Percentiles rank a stretch among this genome's conserved stretches.
These are phyloP conservation scores for Parapsyche elsis DNA, from an alignment of 1,140 invertebrate genomes.

Conservation along the genomic window DNA sequence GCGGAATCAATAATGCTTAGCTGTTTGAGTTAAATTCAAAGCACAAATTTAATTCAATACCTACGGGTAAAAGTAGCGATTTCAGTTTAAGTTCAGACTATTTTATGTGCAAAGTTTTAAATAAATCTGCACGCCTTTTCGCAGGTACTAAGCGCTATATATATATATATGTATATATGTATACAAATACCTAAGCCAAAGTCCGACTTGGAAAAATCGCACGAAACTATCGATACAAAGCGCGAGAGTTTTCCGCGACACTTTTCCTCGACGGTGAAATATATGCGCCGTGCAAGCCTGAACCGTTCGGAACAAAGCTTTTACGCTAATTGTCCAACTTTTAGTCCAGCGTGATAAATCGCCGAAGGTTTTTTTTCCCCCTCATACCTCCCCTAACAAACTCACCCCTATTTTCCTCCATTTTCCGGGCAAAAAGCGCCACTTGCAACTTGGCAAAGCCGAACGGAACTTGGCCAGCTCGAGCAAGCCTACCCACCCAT, in stretches of 20 bases:
- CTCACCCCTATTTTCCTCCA: constrained; percentile 7
- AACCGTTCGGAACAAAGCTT: constrained; percentile 38
- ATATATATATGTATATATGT: no score
- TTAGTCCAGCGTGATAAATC: constrained; percentile 50
- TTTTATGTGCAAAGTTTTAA: no score
- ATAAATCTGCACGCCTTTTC: no score
- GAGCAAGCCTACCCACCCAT: no score
- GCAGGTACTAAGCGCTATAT: no score
- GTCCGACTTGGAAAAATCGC: neutral
- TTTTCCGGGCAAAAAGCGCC: constrained; percentile 20
- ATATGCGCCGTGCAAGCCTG: constrained; percentile 26
- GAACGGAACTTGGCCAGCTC: no score
- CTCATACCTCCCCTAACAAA: neutral
- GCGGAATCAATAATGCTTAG: no score
- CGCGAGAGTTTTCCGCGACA: constrained; percentile 22
- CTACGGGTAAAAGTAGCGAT: no score
- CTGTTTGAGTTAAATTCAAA: no score
- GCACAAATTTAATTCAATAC: no score
- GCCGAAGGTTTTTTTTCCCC: constrained; percentile 12
- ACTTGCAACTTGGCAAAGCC: neutral
- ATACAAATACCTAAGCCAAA: no score
- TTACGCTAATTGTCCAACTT: constrained; percentile 55
- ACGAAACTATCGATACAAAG: constrained; percentile 19
- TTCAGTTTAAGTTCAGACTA: no score
- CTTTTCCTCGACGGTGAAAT: constrained; percentile 35